A percentile compares a stretch with the other conserved stretches of the same genome.
phyloP scores from a whole-genome alignment of 2,888 invertebrate genomes.

The Agrotis puta region DNA sequence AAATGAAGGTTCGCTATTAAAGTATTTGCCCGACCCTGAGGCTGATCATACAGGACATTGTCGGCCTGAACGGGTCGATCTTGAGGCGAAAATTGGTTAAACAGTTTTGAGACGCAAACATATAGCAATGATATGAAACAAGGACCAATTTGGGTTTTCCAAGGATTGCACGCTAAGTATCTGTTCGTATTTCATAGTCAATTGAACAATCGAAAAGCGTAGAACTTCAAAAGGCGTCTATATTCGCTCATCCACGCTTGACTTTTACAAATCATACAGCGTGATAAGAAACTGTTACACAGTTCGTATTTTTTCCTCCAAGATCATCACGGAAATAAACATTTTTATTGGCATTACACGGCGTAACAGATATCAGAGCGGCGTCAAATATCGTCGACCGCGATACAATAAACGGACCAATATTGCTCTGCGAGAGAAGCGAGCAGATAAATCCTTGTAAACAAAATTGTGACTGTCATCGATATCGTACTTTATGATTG shows the following conservation, averaged over 20 bases:
- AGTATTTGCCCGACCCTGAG: conserved; percentile 58
- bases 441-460: conserved; percentile 84
- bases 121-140: conserved; percentile 45
- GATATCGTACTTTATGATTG: conserved; percentile 86
- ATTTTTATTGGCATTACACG: conserved; percentile 62
- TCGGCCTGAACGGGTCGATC: conserved; percentile 56
- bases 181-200: background rate
- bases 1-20: conserved; percentile 50
- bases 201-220: conserved; percentile 9
- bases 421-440: conserved; percentile 66
- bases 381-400: conserved; percentile 60
- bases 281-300: conserved; percentile 36
- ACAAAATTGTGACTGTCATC: conserved; percentile 87
- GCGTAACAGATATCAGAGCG: conserved; percentile 62
- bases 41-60: conserved; percentile 56
- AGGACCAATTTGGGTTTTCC: conserved; percentile 36
- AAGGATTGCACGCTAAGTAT: conserved; percentile 7
- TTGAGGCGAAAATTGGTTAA: conserved; percentile 58
- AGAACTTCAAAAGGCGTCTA: conserved; percentile 17
- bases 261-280: conserved; percentile 18
- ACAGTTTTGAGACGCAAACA: conserved; percentile 28
- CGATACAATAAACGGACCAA: conserved; percentile 63
- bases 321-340: conserved; percentile 60
- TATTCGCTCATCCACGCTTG: background rate
- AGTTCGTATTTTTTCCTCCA: conserved; percentile 30